Base-by-base conservation (phyloP, 1,140 invertebrate species). In the Plutomurus gul region DNA sequence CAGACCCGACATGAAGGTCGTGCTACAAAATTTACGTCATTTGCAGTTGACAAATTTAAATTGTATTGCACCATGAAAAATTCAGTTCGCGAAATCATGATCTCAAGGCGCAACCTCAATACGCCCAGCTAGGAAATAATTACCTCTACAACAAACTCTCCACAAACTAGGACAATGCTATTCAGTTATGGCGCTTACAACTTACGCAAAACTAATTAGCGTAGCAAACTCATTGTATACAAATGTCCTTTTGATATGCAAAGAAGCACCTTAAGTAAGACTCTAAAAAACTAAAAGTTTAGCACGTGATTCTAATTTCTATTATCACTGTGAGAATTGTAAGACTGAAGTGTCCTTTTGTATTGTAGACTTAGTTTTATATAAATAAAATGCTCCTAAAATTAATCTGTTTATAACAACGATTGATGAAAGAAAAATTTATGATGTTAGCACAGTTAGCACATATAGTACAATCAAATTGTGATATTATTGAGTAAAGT, bases 1-100 rank as follows among this genome's bases (percentile, higher is more conserved):
- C 0, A 85, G 88, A 72, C 86, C 86, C 5, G 25, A 39, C 70
- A 81, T 85, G 74, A 25, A 49, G 36, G 43, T 33, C 16, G 65
- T 83, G 27, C 5, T 78, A 25, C 47, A 79, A 22, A 60, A 60
- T 11, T 60, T 82, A 22, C 25, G 36, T n/a, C 56, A 33, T 33
- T 30, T 65, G 16, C 13, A 36, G 27, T 27, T 65, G 20, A 36
- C n/a, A 49, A 3, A 11, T 65, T 30, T n/a, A 1, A 65, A 33
- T 30, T 36, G 56, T 65, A 16, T 65, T 65, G 22, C 36, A 10
- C 8, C 16, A 13, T 22, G 22, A 56, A 65, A 27, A 25, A 65
- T 33, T 65, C 13, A 65, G 11, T 30, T 30, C 16, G n/a, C 18
- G 25, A 65, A 27, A 65, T 65, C 20, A 18, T 65, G 56, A 65